Conservation (phyloP, 2,797 vertebrate species). For the Taeniopygia guttata region DNA sequence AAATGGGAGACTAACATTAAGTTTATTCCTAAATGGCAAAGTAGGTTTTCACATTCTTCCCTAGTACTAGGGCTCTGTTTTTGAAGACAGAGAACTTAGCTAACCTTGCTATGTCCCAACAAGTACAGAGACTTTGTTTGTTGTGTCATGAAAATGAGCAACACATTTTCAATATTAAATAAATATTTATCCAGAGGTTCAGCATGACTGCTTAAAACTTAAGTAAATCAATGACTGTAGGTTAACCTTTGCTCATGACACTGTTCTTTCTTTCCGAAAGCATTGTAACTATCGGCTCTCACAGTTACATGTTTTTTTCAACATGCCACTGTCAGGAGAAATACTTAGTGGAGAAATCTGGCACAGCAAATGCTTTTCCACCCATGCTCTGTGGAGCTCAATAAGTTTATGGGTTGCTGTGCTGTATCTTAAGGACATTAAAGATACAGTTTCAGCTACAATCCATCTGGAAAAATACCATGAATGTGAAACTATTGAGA, state of each 20-base stretch:
- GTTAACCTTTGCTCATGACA: constrained; percentile 50
- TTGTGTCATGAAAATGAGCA: constrained; percentile 28
- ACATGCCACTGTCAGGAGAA: constrained; percentile 40
- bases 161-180: constrained; percentile 54
- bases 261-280: not conserved
- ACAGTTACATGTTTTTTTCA: constrained; percentile 30
- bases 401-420: constrained; percentile 34
- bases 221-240: constrained; percentile 59
- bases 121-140: constrained; percentile 62
- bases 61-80: not conserved
- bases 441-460: constrained; percentile 50
- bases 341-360: constrained; percentile 47
- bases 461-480: constrained; percentile 48
- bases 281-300: constrained; percentile 23
- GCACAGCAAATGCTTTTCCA: constrained; percentile 37
- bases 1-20: not conserved
- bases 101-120: not conserved
- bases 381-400: not conserved
- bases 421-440: constrained; percentile 49
- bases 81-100: constrained; percentile 27
- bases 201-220: constrained; percentile 18
- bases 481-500: constrained; percentile 15
- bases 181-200: constrained; percentile 67
- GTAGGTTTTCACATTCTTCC: not conserved
- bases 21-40: not conserved